Conservation (phyloP, 1,140 invertebrate species). For the Trichoplusia ni region DNA sequence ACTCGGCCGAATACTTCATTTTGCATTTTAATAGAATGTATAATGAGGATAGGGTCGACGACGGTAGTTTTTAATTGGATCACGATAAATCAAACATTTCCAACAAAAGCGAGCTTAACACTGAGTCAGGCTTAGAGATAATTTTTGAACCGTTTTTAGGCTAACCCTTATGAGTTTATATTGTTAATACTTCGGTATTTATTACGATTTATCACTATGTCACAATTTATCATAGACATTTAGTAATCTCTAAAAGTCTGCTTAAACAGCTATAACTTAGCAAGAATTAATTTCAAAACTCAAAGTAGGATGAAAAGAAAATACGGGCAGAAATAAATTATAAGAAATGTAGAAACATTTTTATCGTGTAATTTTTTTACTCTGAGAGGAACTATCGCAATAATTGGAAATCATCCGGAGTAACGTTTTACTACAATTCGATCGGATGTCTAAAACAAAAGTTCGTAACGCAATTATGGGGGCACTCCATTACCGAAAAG, state of each 20-base stretch:
- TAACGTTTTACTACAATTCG: slow-evolving; percentile 27
- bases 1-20: slow-evolving; percentile 22
- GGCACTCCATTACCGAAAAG: slow-evolving; percentile 48
- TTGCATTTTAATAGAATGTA: slow-evolving; percentile 32
- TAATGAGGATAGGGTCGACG: slow-evolving; percentile 6
- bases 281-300: too few species aligned
- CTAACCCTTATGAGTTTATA: too few species aligned
- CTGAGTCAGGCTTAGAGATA: not conserved
- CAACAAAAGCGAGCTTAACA: not conserved
- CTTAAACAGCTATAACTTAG: too few species aligned
- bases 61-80: slow-evolving; percentile 24
- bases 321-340: too few species aligned
- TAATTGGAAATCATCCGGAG: not conserved
- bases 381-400: not conserved
- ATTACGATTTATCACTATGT: not conserved
- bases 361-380: too few species aligned
- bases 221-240: too few species aligned
- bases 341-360: too few species aligned
- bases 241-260: too few species aligned
- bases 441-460: slow-evolving; percentile 28
- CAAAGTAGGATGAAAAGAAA: too few species aligned
- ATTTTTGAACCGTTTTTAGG: too few species aligned
- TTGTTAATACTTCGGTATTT: not conserved
- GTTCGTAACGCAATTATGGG: slow-evolving; percentile 37
- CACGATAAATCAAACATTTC: slow-evolving; percentile 21